These are phyloP conservation scores for Agrochola macilenta DNA, from an alignment of 2,888 invertebrate species.

Conservation along the genomic window DNA sequence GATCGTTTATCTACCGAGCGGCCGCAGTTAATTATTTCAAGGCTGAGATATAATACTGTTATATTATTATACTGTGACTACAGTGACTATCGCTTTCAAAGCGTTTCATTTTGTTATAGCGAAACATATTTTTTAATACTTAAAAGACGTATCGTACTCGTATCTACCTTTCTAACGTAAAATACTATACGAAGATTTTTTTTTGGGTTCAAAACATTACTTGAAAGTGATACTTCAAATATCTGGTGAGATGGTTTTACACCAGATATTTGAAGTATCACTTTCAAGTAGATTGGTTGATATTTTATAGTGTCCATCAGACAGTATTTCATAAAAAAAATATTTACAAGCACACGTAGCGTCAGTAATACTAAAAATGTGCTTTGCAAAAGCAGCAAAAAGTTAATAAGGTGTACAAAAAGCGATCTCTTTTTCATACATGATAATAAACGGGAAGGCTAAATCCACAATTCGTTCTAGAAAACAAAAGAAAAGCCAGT, in stretches of 20 bases:
- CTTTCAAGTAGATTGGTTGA: background rate
- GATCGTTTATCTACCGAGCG: too few species aligned
- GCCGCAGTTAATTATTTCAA: too few species aligned
- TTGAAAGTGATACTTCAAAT: too few species aligned
- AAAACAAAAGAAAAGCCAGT: conserved; percentile 54
- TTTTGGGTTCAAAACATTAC: background rate
- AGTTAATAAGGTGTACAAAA: conserved; percentile 20
- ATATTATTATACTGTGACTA: background rate
- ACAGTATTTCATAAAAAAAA: background rate
- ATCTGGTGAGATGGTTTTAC: too few species aligned
- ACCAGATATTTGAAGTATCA: background rate
- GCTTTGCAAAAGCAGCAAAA: background rate
- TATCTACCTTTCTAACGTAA: background rate
- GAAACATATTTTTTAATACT: background rate
- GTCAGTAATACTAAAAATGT: background rate
- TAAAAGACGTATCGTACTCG: background rate
- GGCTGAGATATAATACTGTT: too few species aligned
- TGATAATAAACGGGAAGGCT: conserved; percentile 40
- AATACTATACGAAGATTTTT: too few species aligned
- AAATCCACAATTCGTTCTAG: conserved; percentile 49
- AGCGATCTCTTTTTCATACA: conserved; percentile 12
- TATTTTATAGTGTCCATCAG: conserved; percentile 11
- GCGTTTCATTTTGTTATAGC: background rate
- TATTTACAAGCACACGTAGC: background rate
- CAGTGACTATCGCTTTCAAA: background rate